Percentiles rank a stretch among this genome's conserved stretches.
These are phyloP conservation scores for Leptosomus discolor DNA, from an alignment of 2,113 vertebrate species.

Conservation along the genomic window DNA sequence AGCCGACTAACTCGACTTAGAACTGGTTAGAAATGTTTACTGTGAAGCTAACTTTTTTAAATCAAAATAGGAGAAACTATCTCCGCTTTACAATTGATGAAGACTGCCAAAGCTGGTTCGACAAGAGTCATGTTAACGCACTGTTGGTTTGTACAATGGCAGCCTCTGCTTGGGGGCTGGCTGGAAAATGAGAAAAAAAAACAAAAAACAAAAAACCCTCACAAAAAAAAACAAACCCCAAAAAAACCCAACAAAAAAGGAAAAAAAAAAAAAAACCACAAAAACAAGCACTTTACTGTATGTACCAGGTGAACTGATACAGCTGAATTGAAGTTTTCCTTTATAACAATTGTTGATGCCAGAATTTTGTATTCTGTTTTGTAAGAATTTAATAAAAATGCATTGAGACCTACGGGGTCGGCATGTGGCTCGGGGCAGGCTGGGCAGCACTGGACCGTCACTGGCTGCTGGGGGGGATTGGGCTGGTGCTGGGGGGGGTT, in stretches of 20 bases:
- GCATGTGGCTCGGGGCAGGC: background rate
- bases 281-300: slow-evolving; percentile 96
- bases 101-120: slow-evolving; percentile 66
- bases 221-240: background rate
- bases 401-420: slow-evolving; percentile 63
- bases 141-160: slow-evolving; percentile 12
- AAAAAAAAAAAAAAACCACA: slow-evolving; percentile 4
- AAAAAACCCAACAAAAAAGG: background rate
- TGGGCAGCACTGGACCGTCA: accelerated
- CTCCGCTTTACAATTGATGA: slow-evolving; percentile 43
- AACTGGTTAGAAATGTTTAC: slow-evolving; percentile 64
- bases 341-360: slow-evolving; percentile 81
- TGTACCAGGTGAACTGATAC: slow-evolving; percentile 89
- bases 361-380: slow-evolving; percentile 98
- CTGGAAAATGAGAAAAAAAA: slow-evolving; percentile 32
- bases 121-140: slow-evolving; percentile 2
- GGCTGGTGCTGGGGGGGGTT: accelerated
- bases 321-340: slow-evolving; percentile 81
- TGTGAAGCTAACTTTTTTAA: slow-evolving; percentile 68
- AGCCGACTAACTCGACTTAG: slow-evolving; percentile 41
- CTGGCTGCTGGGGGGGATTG: too few relatives aligned
- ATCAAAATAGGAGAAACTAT: slow-evolving; percentile 29
- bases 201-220: background rate
- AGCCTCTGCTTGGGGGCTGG: background rate
- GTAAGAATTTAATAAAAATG: slow-evolving; percentile 91